Evolutionary conservation across 1,140 invertebrate species (phyloP).

Genomic region (Ridgeia piscesae): DNA sequence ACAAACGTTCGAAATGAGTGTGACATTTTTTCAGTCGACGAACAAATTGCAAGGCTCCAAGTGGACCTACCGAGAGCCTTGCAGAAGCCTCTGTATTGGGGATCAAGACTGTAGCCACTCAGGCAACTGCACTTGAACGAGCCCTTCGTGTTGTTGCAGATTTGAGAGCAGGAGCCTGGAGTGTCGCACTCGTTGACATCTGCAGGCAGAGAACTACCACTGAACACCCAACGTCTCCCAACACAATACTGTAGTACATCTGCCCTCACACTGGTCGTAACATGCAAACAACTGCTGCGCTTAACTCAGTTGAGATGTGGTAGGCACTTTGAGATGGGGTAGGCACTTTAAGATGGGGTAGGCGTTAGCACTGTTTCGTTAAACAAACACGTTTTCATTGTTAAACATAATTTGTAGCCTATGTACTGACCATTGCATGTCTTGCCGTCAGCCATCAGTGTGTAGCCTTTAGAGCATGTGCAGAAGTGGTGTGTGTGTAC

Average conservation of each 20-base stretch:
- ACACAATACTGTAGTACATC: too few species aligned
- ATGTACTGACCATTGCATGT: conserved; percentile 22
- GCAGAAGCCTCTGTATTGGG: conserved; percentile 77
- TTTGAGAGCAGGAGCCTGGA: conserved; percentile 87
- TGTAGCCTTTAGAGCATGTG: conserved; percentile 34
- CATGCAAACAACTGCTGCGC: too few species aligned
- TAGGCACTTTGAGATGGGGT: too few species aligned
- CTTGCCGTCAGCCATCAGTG: conserved; percentile 37
- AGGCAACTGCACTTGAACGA: conserved; percentile 89
- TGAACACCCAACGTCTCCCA: conserved; percentile 18
- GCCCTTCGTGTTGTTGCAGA: conserved; percentile 87
- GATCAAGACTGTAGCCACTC: conserved; percentile 81
- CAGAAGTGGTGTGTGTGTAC: conserved; percentile 23
- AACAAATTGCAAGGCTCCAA: not conserved
- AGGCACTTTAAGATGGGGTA: too few species aligned
- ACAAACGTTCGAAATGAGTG: not conserved
- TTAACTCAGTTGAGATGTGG: too few species aligned
- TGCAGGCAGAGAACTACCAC: conserved; percentile 51
- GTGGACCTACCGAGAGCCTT: conserved; percentile 57
- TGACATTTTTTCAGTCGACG: not conserved
- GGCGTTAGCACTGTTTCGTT: too few species aligned
- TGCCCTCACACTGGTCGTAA: too few species aligned
- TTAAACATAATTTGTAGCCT: not conserved
- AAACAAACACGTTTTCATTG: too few species aligned
- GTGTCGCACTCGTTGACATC: conserved; percentile 89